A percentile compares a stretch with the other conserved stretches of the same genome.
These are phyloP conservation scores for Lepidurus couesii DNA, from an alignment of 1,140 invertebrate genomes.

Conservation along the genomic window DNA sequence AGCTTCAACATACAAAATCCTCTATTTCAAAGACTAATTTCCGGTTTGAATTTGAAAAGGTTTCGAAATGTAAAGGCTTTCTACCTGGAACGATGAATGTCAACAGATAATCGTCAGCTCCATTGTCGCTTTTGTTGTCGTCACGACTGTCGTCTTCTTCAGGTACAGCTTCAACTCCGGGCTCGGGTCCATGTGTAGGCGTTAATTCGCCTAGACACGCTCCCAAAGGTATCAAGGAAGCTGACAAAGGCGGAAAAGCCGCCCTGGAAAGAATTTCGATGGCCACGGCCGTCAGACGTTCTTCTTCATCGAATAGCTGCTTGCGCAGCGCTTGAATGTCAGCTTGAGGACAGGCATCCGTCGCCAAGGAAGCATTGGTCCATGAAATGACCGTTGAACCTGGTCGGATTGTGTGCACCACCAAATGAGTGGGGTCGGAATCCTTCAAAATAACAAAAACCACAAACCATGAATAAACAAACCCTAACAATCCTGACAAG, in stretches of 20 bases:
- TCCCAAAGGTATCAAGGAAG: constrained; percentile 62
- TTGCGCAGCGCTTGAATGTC: constrained; percentile 64
- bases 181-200: constrained; percentile 46
- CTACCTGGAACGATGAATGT: constrained; percentile 72
- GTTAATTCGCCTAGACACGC: constrained; percentile 60
- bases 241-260: constrained; percentile 69
- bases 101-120: constrained; percentile 73
- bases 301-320: constrained; percentile 51
- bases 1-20: too few species aligned
- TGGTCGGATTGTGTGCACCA: constrained; percentile 44
- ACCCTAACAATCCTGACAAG: background rate
- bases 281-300: constrained; percentile 56
- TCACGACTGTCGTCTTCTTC: constrained; percentile 40
- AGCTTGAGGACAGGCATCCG: constrained; percentile 64
- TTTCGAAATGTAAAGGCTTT: background rate
- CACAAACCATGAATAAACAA: background rate
- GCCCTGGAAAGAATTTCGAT: constrained; percentile 57
- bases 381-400: constrained; percentile 60
- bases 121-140: constrained; percentile 46
- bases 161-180: constrained; percentile 30
- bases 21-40: too few species aligned
- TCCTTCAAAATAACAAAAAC: background rate
- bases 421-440: background rate
- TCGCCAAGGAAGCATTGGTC: constrained; percentile 65
- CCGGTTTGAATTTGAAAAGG: too few species aligned